These are phyloP conservation scores for Sceloporus tristichus DNA, from an alignment of 2,113 vertebrate species.

Conservation along the genomic window DNA sequence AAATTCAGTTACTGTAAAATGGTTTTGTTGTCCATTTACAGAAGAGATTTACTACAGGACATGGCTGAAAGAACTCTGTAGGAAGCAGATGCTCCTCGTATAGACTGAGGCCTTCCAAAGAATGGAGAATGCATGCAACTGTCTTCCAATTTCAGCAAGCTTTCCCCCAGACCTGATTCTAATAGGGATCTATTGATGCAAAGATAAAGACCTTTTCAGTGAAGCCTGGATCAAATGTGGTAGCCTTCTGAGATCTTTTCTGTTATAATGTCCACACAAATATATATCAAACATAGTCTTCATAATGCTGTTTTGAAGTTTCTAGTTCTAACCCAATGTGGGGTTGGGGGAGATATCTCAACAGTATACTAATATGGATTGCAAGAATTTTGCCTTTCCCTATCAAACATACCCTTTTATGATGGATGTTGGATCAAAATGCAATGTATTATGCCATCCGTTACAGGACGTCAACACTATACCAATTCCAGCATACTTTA, in stretches of 20 bases:
- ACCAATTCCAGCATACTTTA: constrained; percentile 22
- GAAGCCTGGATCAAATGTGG: neutral
- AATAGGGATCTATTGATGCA: neutral
- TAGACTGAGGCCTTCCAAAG: neutral
- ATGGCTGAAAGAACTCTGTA: neutral
- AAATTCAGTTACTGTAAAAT: neutral
- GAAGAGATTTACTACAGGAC: too few species aligned
- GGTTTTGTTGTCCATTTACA: neutral
- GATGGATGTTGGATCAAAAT: constrained; percentile 24
- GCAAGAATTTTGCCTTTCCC: neutral
- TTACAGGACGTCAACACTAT: constrained; percentile 11
- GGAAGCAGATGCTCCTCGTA: neutral
- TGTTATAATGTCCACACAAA: neutral
- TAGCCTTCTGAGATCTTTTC: neutral
- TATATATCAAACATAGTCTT: neutral
- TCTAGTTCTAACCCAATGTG: neutral
- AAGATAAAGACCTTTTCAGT: neutral
- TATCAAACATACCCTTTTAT: constrained; percentile 10
- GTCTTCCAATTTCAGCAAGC: too few species aligned
- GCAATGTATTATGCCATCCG: constrained; percentile 14
- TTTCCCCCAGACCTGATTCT: neutral
- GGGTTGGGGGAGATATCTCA: neutral
- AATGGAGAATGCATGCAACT: neutral
- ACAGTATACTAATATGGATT: neutral
- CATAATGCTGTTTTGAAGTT: neutral